Evolutionary conservation across 2,888 invertebrate species (phyloP), one percentile per base, ranked within the genome.

Genomic region (Synanthedon andrenaeformis): DNA sequence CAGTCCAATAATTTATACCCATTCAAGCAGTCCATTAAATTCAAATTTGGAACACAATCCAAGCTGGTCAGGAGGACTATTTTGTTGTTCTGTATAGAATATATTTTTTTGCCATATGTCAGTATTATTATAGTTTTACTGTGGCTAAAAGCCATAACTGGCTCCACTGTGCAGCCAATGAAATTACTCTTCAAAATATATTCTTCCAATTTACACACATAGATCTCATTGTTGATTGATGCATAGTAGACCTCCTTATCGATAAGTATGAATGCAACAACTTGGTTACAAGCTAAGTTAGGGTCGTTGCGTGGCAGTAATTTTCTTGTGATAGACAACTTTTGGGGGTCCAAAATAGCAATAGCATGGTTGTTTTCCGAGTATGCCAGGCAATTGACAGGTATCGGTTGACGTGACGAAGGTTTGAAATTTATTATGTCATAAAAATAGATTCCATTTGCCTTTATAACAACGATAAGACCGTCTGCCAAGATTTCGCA

Each of bases 1-100:
- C 66, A 64, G n/a, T 79, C 80, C 1, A 85, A 42, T 23, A 84
- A 72, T 41, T 79, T 74, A 51, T 72, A 80, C 42, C 65, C 60
- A 1, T 62, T 61, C 11, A 72, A 53, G 3, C 62, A 59, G 42
- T 74, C 68, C 0, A 72, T 54, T 2, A 81, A 53, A 53, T 79
- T 79, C 0, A 59, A 57, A 3, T 66, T 59, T 0, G 63, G 58
- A 13, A n/a, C 49, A 17, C 14, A 19, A 10, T 68, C 68, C 0
- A 82, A 51, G 0, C 62, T 52, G 28, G 68, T 66, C 1, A 55
- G 55, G 1, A 65, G 64, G 0, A 64, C 55, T 0, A 74, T 51
- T 0, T 67, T 55, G 0, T 63, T 62, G 2, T 62, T 62, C 0
- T 59, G 23, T 0, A 76, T 12, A 0, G 70, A 65, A 49, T 68